Evolutionary conservation across 1,140 invertebrate genomes (phyloP), one percentile per base, ranked within the genome.

Genomic region (Heliconius hewitsoni): DNA sequence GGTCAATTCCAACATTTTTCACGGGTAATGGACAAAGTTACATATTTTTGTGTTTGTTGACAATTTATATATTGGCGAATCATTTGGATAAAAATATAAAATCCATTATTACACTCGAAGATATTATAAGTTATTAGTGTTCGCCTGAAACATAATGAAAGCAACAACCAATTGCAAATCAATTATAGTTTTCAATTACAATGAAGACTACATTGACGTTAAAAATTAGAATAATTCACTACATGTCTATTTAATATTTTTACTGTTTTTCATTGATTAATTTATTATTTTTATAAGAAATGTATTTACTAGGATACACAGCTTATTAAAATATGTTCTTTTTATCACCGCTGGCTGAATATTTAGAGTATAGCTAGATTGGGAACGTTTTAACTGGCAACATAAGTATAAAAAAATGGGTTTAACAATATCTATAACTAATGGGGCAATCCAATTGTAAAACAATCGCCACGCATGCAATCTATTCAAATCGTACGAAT

Each of bases 131-230:
- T 66, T 16, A 30, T 27, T 27, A 66, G 11, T 13, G 27, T 27
- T 66, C 60, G 13, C 60, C 60, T 30, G 8, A 30, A 27, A 76
- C 70, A 72, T 3, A 60, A 50, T 79, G 57, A 57, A 80, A 39
- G 11, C 60, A 76, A 80, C 71, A 76, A 80, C 50, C 27, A 79
- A 75, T 76, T 79, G 57, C 46, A 82, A 60, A 86, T 86, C 91
- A 93, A 93, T 86, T 50, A 81, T 88, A 87, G 85, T 91, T 88
- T 93, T 93, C 91, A 90, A 86, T 13, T 82, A 79, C 16, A 84
- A 87, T 89, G 90, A 93, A 92, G 85, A 88, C 88, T 89, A 92
- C 84, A 88, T 93, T 92, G 91, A 89, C 74, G 79, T 30, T 82
- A 83, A 39, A 71, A 74, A 76, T 76, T 16, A 86, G 73, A 83